Evolutionary conservation across 2,888 invertebrate genomes (phyloP).

Genomic region (Ormyrus labotus): DNA sequence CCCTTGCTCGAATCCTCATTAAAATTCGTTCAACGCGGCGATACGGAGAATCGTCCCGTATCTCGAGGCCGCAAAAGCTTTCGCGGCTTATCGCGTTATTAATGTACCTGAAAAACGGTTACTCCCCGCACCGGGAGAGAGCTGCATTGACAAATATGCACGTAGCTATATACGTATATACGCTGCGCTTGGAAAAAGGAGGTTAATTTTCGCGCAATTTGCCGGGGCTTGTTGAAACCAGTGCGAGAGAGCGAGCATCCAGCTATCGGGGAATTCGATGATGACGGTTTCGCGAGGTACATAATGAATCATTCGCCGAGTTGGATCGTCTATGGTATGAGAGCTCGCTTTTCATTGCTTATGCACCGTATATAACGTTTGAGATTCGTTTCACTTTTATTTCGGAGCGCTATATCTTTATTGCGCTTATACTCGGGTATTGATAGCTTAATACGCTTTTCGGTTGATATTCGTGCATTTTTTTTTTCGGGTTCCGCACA

Average conservation of each 20-base stretch:
- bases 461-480: too few relatives aligned
- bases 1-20: neutral
- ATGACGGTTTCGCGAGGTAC: neutral
- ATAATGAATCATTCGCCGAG: too few relatives aligned
- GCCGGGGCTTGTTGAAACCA: slow-evolving; percentile 15
- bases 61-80: neutral
- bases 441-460: too few relatives aligned
- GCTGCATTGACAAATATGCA: neutral
- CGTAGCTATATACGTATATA: neutral
- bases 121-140: neutral
- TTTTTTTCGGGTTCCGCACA: too few relatives aligned
- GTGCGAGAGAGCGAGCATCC: neutral
- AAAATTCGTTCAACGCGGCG: neutral
- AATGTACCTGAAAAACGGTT: slow-evolving; percentile 27
- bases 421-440: too few relatives aligned
- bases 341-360: too few relatives aligned
- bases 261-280: slow-evolving; percentile 2
- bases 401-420: too few relatives aligned
- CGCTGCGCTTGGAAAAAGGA: slow-evolving; percentile 8
- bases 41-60: neutral
- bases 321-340: too few relatives aligned
- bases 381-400: too few relatives aligned
- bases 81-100: neutral
- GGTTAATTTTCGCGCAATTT: slow-evolving; percentile 41
- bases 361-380: too few relatives aligned